These are phyloP conservation scores for Sarcophaga peregrina DNA, from an alignment of 1,140 invertebrate genomes.

Conservation along the genomic window DNA sequence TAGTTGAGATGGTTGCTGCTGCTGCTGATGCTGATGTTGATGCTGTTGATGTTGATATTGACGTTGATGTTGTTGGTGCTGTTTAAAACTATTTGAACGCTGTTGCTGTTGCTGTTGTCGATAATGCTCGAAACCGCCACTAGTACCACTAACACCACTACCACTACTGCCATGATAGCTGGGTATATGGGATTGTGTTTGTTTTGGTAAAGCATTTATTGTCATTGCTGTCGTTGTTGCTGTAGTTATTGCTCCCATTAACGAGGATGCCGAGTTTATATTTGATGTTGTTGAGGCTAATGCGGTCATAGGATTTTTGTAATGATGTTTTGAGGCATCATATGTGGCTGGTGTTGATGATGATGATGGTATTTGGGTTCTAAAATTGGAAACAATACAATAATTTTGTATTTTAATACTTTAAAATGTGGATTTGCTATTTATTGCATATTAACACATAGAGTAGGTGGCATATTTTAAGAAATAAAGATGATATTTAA, in stretches of 20 bases:
- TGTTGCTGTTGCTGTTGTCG: constrained; percentile 42
- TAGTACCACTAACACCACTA: neutral
- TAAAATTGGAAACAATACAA: constrained; percentile 20
- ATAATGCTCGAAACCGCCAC: neutral
- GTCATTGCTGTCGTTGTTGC: constrained; percentile 47
- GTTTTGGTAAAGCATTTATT: constrained; percentile 56
- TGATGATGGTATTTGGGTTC: constrained; percentile 43
- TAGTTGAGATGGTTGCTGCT: constrained; percentile 63
- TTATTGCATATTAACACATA: neutral
- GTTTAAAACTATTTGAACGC: constrained; percentile 46
- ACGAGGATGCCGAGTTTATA: neutral
- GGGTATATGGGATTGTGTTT: constrained; percentile 63
- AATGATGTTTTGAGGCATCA: constrained; percentile 39
- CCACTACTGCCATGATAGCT: constrained; percentile 53
- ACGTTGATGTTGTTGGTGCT: constrained; percentile 42
- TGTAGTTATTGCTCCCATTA: constrained; percentile 44
- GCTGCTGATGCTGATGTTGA: constrained; percentile 55
- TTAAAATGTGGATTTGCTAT: too few species aligned
- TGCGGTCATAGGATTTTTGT: constrained; percentile 40
- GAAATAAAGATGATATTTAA: neutral
- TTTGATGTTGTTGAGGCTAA: constrained; percentile 13
- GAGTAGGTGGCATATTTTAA: constrained; percentile 7
- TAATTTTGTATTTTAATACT: neutral
- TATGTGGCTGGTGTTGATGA: constrained; percentile 33
- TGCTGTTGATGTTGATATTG: constrained; percentile 41